Evolutionary conservation across 2,888 invertebrate species (phyloP), one percentile per base, ranked within the genome.

Genomic region (Blastobasis adustella): DNA sequence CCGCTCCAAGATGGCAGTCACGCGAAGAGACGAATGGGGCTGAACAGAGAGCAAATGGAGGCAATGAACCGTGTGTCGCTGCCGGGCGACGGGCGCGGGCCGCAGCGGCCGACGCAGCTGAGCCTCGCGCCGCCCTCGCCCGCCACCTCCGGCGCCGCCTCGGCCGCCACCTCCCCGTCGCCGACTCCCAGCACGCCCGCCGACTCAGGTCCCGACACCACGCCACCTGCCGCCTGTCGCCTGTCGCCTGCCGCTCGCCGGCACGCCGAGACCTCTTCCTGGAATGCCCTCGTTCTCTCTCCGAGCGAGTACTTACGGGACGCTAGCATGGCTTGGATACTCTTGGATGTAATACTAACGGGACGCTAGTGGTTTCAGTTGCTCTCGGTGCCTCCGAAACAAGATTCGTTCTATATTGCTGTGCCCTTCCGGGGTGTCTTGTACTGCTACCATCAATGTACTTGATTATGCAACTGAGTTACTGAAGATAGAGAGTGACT

Each of bases 1-100:
- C 66, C 81, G 78, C 81, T 72, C 79, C 76, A 89, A 89, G 89
- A 89, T 89, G 89, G 89, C 89, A 88, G 89, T 84, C 87, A 89
- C 86, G 83, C 86, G 88, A 89, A 88, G 83, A 76, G 88, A 82
- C 87, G 89, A 71, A 87, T 88, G 84, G 89, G 89, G 76, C 88
- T 89, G 81, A 89, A 88, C 82, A 82, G 87, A 74, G 89, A 89
- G 73, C 86, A 89, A 75, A 85, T 89, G 84, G 89, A 89, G 78
- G 89, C 86, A 70, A 83, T 89, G 85, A 84, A 80, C 75, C 81
- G 78, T 59, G 86, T 85, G 73, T 82, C 84, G 73, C 82, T 87
- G 79, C 76, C 76, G 56, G 78, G 73, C 57, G 76, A 63, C 58
- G 69, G 59, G 61, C 67, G 64, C 58, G 71, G 71, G 62, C 70